Evolutionary conservation across 2,888 invertebrate genomes (phyloP).

Genomic region (Polylopha cassiicola): DNA sequence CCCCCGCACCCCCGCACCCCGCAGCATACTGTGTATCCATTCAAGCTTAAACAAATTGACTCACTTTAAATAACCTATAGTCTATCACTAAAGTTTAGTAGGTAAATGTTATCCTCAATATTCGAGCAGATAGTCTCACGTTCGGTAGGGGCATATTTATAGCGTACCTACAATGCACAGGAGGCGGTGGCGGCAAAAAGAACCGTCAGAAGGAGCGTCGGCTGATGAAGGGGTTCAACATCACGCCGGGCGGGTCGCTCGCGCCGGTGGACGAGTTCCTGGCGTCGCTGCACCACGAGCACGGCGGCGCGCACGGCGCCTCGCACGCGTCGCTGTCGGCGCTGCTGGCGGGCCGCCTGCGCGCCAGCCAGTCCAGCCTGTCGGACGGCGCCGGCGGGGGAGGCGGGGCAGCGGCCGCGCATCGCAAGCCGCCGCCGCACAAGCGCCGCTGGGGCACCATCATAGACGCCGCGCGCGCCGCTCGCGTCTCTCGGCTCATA

Average conservation of each 20-base stretch:
- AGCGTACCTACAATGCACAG: conserved; percentile 29
- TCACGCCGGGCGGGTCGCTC: conserved; percentile 81
- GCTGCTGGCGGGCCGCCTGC: conserved; percentile 79
- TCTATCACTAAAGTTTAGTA: too few species aligned
- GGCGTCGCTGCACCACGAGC: conserved; percentile 82
- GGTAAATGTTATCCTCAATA: too few species aligned
- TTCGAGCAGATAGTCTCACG: too few species aligned
- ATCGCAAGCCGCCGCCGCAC: conserved; percentile 75
- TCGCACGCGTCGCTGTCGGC: conserved; percentile 79
- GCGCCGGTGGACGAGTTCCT: conserved; percentile 89
- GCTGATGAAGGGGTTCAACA: conserved; percentile 96
- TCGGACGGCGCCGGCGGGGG: conserved; percentile 47
- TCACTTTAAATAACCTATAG: too few species aligned
- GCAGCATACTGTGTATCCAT: background rate
- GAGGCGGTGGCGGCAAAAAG: conserved; percentile 92
- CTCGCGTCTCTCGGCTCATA: conserved; percentile 86
- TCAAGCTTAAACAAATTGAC: conserved; percentile 6
- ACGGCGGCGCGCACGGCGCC: conserved; percentile 52
- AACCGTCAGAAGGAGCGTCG: conserved; percentile 95
- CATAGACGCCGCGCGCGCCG: conserved; percentile 91
- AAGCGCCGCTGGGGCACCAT: conserved; percentile 90
- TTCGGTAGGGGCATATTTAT: too few species aligned
- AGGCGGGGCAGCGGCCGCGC: conserved; percentile 25
- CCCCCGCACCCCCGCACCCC: too few species aligned
- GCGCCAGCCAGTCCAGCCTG: conserved; percentile 61